Conservation (phyloP, 2,797 vertebrate species). For the Lemur catta region DNA sequence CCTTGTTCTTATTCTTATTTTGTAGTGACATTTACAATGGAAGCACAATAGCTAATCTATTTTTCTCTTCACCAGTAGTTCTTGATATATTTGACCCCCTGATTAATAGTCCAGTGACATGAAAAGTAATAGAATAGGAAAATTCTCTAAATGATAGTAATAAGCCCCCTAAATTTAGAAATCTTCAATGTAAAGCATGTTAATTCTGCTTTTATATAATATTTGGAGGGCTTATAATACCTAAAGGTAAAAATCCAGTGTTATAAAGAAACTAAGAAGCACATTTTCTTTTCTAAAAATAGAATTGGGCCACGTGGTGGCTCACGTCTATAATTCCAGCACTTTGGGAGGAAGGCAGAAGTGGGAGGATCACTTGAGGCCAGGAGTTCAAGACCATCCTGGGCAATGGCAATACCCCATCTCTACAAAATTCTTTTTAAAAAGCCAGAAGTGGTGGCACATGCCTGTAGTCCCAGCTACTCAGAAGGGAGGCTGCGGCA, state of each 20-base stretch:
- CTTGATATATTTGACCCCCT: background rate
- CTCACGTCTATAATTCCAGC: background rate
- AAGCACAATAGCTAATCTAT: background rate
- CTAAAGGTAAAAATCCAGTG: background rate
- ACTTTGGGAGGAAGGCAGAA: background rate
- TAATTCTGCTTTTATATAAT: background rate
- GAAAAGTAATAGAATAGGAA: background rate
- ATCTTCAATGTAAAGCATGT: background rate
- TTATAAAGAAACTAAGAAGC: background rate
- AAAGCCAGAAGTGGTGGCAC: background rate
- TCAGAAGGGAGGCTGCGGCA: background rate
- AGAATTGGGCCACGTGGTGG: background rate
- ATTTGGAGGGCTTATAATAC: background rate
- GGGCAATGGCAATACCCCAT: background rate
- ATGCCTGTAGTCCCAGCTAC: background rate
- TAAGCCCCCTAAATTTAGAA: background rate
- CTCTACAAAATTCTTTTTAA: background rate
- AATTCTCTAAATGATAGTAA: background rate
- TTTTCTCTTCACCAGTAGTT: conserved; percentile 19
- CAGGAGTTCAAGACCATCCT: background rate
- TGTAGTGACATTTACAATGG: conserved; percentile 17
- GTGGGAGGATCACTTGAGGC: background rate
- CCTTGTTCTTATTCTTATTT: background rate
- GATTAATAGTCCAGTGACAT: background rate
- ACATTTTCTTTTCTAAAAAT: conserved; percentile 6